Conservation (phyloP, 2,888 invertebrate genomes). For the Ectemnius continuus region DNA sequence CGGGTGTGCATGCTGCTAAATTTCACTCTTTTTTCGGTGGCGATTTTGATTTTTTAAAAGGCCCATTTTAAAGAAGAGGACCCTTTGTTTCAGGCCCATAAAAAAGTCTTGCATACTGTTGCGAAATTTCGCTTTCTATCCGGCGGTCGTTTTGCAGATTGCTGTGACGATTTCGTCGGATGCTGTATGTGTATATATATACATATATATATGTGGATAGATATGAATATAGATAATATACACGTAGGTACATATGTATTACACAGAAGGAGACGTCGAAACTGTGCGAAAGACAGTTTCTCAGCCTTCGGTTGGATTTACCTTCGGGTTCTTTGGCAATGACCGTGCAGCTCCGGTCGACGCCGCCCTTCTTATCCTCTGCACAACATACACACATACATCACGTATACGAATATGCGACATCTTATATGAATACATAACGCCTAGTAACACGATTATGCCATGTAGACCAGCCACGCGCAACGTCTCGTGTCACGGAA, state of each 20-base stretch:
- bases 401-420: slow-evolving; percentile 75
- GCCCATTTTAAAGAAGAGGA: too few species aligned
- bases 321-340: slow-evolving; percentile 96
- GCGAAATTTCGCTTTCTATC: too few species aligned
- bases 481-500: slow-evolving; percentile 11
- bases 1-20: too few species aligned
- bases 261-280: slow-evolving; percentile 50
- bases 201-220: slow-evolving; percentile 20
- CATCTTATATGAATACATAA: slow-evolving; percentile 47
- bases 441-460: slow-evolving; percentile 35
- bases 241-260: slow-evolving; percentile 27
- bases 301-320: slow-evolving; percentile 76
- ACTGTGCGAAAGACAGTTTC: slow-evolving; percentile 42
- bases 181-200: slow-evolving; percentile 9
- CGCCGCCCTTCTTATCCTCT: slow-evolving; percentile 95
- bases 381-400: slow-evolving; percentile 82
- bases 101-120: too few species aligned
- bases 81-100: too few species aligned
- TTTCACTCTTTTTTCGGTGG: too few species aligned
- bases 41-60: too few species aligned
- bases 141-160: too few species aligned
- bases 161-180: too few species aligned
- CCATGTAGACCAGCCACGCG: slow-evolving; percentile 33
- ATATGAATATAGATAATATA: slow-evolving; percentile 24
- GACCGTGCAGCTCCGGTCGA: slow-evolving; percentile 95